phyloP scores from a whole-genome alignment of 2,113 vertebrate genomes.

The Oncorhynchus gorbuscha region DNA sequence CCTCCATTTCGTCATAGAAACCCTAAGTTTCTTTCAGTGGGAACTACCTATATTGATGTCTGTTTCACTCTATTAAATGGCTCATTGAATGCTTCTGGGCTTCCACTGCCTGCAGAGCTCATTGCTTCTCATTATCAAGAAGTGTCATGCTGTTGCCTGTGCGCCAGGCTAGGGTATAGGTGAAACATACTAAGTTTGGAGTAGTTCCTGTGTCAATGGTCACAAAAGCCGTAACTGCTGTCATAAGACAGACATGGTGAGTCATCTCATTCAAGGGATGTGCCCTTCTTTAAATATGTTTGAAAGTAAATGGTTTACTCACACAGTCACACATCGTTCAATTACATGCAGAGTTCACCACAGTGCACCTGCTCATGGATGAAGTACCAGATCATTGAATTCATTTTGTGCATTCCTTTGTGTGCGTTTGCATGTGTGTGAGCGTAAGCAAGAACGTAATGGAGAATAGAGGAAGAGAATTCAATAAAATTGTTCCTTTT shows the following conservation, averaged over 20 bases:
- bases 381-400: too few relatives aligned
- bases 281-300: too few relatives aligned
- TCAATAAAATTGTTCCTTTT: conserved; percentile 27
- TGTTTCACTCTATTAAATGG: conserved; percentile 37
- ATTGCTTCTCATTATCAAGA: neutral
- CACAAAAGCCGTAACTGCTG: too few relatives aligned
- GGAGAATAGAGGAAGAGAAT: neutral
- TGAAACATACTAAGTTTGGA: neutral
- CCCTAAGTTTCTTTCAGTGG: conserved; percentile 16
- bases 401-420: too few relatives aligned
- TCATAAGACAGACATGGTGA: too few relatives aligned
- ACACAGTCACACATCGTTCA: neutral
- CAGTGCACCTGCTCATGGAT: too few relatives aligned
- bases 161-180: neutral
- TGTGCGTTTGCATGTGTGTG: too few relatives aligned
- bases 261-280: neutral
- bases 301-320: neutral
- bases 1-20: neutral
- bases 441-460: neutral
- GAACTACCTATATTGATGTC: conserved; percentile 28
- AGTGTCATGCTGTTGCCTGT: neutral
- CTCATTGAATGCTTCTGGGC: conserved; percentile 31
- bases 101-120: conserved; percentile 17
- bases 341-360: too few relatives aligned
- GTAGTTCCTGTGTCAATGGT: too few relatives aligned